Base-by-base conservation (phyloP, 2,797 vertebrate species). In the Poeciliopsis presidionis region DNA sequence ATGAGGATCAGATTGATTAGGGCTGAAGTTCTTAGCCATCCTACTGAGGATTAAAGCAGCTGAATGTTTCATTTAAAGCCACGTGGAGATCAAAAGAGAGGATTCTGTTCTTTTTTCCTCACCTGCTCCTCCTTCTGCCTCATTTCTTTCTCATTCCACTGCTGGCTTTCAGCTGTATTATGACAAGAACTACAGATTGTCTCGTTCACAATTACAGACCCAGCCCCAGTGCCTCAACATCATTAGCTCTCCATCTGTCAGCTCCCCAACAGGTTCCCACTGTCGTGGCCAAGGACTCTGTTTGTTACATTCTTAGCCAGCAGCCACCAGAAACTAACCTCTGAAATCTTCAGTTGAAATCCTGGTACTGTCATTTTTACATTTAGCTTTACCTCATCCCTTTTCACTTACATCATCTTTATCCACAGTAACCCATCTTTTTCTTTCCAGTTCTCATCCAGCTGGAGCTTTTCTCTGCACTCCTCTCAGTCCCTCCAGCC, bases 211-310 rank as follows among this genome's bases (percentile, higher is more conserved):
- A 88, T 91, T 91, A 88, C 78, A 92, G 92, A 79, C 86, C 63
- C 86, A 84, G 89, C 85, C 75, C 91, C 93, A 88, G 87, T 85
- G 90, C 90, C 90, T 86, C 87, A 91, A 94, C 90, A 89, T 94
- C 92, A 94, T 95, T 94, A 95, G 86, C 87, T 74, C 65, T 84
- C 86, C 88, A 90, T 95, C 94, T 95, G 94, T 95, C 95, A 94
- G 84, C 88, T 80, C 89, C 79, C 85, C 81, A 93, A 92, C 94
- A 95, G 93, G 92, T 94, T 95, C 88, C 74, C 86, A 87, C 87
- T 92, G 88, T 93, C 84, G 86, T 78, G 85, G 84, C 91, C 90
- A 91, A 92, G 85, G 83, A 87, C 90, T 90, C 89, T 76, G 80
- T 88, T 84, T 84, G 79, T 75, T 81, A 85, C 87, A 89, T 91